Conservation (phyloP, 1,140 invertebrate genomes). For the Lepidurus packardi region DNA sequence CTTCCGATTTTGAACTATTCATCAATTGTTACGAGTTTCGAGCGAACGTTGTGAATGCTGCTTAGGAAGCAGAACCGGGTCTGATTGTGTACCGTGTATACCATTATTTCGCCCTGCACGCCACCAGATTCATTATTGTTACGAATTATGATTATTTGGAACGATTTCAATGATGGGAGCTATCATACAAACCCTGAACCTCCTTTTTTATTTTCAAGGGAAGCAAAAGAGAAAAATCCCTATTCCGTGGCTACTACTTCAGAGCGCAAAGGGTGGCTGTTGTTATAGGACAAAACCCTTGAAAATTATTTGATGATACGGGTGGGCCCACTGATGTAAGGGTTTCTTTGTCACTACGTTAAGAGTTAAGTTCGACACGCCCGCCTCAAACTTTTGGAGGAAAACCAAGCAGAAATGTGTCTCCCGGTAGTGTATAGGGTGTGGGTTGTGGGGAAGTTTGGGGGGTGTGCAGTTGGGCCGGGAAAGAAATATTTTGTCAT, state of each 20-base stretch:
- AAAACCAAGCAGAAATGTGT: conserved; percentile 1
- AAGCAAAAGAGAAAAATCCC: not conserved
- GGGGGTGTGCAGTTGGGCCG: not conserved
- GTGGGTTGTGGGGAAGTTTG: not conserved
- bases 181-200: not conserved
- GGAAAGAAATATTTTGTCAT: conserved; percentile 9
- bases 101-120: not conserved
- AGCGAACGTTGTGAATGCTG: not conserved
- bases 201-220: too few species aligned
- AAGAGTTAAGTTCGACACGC: conserved; percentile 21
- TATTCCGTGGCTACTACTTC: not conserved
- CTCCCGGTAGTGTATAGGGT: not conserved
- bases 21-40: not conserved
- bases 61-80: not conserved
- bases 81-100: not conserved
- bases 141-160: not conserved
- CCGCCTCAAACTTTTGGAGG: not conserved
- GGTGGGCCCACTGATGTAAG: conserved; percentile 12
- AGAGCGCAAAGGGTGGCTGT: not conserved
- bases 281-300: not conserved
- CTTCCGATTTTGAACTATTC: not conserved
- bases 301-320: conserved; percentile 18
- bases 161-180: not conserved
- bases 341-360: not conserved
- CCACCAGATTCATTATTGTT: not conserved